A percentile compares a stretch with the other conserved stretches of the same genome.
These are phyloP conservation scores for Neodiprion pinetum DNA, from an alignment of 1,140 invertebrate species.

Conservation along the genomic window DNA sequence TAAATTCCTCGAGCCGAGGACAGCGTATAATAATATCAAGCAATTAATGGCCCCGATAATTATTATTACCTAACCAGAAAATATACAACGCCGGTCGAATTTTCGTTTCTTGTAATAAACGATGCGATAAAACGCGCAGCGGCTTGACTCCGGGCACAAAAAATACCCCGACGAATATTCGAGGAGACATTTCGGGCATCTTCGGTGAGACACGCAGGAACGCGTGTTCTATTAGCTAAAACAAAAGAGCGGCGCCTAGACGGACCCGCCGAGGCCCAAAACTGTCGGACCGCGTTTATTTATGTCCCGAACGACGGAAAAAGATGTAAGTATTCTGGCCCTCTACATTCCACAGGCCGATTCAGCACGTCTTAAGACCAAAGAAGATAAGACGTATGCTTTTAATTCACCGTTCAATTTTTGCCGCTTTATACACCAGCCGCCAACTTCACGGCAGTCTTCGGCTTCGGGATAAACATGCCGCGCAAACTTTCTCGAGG, in stretches of 20 bases:
- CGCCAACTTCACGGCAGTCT: too few relatives aligned
- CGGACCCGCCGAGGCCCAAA: slow-evolving; percentile 39
- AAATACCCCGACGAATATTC: slow-evolving; percentile 53
- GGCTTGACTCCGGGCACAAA: not conserved
- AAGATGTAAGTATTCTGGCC: slow-evolving; percentile 57
- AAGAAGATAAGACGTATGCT: not conserved
- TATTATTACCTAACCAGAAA: too few relatives aligned
- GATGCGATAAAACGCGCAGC: too few relatives aligned
- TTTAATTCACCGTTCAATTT: not conserved
- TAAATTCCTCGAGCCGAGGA: too few relatives aligned
- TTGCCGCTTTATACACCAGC: not conserved
- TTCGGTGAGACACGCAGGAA: slow-evolving; percentile 57
- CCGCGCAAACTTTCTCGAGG: too few relatives aligned
- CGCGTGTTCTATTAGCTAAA: slow-evolving; percentile 62
- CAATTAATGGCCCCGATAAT: too few relatives aligned
- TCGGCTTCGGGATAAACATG: too few relatives aligned
- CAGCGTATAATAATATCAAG: too few relatives aligned
- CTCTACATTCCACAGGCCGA: slow-evolving; percentile 45
- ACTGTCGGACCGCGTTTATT: slow-evolving; percentile 60
- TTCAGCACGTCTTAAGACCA: not conserved
- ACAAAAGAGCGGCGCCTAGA: slow-evolving; percentile 63
- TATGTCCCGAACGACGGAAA: slow-evolving; percentile 59
- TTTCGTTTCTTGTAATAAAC: too few relatives aligned
- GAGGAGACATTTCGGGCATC: slow-evolving; percentile 59
- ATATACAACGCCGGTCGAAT: too few relatives aligned